Percentiles rank a stretch among this genome's conserved stretches.
Conservation (phyloP, 2,888 invertebrate genomes). For the Parnassius mnemosyne region DNA sequence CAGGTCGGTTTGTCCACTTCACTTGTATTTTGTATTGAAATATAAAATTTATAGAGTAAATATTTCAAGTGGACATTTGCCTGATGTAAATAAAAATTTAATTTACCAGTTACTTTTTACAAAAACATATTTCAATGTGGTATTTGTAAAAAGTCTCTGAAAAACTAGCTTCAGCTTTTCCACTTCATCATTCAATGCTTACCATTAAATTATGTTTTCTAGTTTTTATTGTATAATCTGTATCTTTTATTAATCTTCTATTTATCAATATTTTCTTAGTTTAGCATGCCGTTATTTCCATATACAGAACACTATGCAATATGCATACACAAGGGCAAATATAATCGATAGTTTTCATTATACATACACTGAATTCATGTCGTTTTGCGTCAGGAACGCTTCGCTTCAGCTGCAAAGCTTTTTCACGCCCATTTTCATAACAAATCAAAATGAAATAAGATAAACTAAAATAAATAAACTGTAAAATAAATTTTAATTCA, state of each 20-base stretch:
- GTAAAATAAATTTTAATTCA: slow-evolving; percentile 38
- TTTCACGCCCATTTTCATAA: slow-evolving; percentile 49
- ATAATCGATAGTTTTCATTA: slow-evolving; percentile 15
- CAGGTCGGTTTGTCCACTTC: slow-evolving; percentile 20
- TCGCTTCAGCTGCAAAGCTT: slow-evolving; percentile 71
- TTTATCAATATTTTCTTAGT: slow-evolving; percentile 28
- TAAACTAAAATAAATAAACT: slow-evolving; percentile 34
- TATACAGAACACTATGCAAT: slow-evolving; percentile 23
- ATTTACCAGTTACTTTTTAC: slow-evolving; percentile 31
- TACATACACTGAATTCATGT: slow-evolving; percentile 30
- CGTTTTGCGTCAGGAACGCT: slow-evolving; percentile 41
- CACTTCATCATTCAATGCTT: slow-evolving; percentile 29
- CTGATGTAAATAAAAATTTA: slow-evolving; percentile 17
- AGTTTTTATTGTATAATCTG: slow-evolving; percentile 43
- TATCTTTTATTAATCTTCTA: slow-evolving; percentile 14
- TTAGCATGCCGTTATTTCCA: slow-evolving; percentile 36
- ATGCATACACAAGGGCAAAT: slow-evolving; percentile 41
- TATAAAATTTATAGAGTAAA: slow-evolving; percentile 16
- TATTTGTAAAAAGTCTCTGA: slow-evolving; percentile 39
- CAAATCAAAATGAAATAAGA: slow-evolving; percentile 25
- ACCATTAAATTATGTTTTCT: slow-evolving; percentile 45
- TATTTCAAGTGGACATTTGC: slow-evolving; percentile 30
- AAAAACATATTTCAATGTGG: slow-evolving; percentile 25
- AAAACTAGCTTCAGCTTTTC: slow-evolving; percentile 30
- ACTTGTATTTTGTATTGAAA: slow-evolving; percentile 19